A percentile compares a stretch with the other conserved stretches of the same genome.
Conservation (phyloP, 2,113 vertebrate genomes). For the Etheostoma cragini region DNA sequence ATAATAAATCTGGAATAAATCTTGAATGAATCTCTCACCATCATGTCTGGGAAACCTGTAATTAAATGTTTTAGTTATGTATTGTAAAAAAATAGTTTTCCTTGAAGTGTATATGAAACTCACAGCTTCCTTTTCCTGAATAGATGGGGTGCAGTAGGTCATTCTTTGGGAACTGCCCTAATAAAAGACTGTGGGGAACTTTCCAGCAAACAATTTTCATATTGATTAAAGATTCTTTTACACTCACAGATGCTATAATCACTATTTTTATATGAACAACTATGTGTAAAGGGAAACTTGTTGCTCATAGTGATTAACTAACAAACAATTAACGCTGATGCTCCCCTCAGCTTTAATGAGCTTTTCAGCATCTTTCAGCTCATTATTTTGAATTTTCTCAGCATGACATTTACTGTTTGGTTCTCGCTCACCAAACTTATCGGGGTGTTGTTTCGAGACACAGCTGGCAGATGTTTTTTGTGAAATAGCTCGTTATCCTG, state of each 20-base stretch:
- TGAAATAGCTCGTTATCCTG: too few species aligned
- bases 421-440: too few species aligned
- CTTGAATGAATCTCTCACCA: background rate
- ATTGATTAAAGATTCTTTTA: background rate
- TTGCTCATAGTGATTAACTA: background rate
- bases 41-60: background rate
- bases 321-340: too few species aligned
- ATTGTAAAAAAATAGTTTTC: background rate
- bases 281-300: background rate
- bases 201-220: background rate
- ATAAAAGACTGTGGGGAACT: too few species aligned
- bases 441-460: too few species aligned
- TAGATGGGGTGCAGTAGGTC: too few species aligned
- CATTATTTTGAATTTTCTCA: too few species aligned
- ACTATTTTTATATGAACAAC: too few species aligned
- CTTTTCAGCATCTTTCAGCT: too few species aligned
- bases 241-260: background rate
- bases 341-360: too few species aligned
- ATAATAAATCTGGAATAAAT: background rate
- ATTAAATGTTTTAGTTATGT: background rate
- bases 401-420: too few species aligned
- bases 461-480: too few species aligned
- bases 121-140: background rate
- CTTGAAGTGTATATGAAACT: background rate
- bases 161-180: background rate